phyloP scores from a whole-genome alignment of 2,797 vertebrate species.

The Danionella dracula region DNA sequence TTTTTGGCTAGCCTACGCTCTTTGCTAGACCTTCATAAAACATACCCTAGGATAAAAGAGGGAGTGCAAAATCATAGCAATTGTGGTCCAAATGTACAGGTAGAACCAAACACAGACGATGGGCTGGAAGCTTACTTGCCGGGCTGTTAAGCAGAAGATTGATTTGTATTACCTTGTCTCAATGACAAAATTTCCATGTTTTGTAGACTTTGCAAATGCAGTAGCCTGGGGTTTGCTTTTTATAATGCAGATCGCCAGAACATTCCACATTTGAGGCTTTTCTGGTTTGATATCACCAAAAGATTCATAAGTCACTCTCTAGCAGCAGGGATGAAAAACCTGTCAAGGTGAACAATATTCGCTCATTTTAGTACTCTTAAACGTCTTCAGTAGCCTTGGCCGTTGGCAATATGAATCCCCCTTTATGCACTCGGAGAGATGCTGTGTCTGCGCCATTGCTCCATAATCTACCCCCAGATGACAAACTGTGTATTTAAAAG shows the following conservation, averaged over 20 bases:
- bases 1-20: constrained; percentile 30
- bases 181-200: constrained; percentile 25
- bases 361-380: neutral
- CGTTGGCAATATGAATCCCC: neutral
- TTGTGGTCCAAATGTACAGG: constrained; percentile 8
- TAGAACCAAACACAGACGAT: constrained; percentile 22
- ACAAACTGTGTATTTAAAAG: constrained; percentile 29
- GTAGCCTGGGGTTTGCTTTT: neutral
- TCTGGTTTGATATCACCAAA: neutral
- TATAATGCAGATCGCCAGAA: constrained; percentile 5
- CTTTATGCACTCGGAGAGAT: constrained; percentile 15
- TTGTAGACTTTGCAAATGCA: constrained; percentile 17
- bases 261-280: neutral
- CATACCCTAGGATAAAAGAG: constrained; percentile 3
- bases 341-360: constrained; percentile 15
- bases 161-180: constrained; percentile 35
- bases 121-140: constrained; percentile 31
- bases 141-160: constrained; percentile 29
- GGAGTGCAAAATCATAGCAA: constrained; percentile 24
- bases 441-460: constrained; percentile 13
- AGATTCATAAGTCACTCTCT: neutral
- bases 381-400: constrained; percentile 19
- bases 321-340: constrained; percentile 7
- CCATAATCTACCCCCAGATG: constrained; percentile 28
- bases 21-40: constrained; percentile 32